Evolutionary conservation across 2,113 vertebrate genomes (phyloP), one percentile per base, ranked within the genome.

Genomic region (Acrocephalus kingi): DNA sequence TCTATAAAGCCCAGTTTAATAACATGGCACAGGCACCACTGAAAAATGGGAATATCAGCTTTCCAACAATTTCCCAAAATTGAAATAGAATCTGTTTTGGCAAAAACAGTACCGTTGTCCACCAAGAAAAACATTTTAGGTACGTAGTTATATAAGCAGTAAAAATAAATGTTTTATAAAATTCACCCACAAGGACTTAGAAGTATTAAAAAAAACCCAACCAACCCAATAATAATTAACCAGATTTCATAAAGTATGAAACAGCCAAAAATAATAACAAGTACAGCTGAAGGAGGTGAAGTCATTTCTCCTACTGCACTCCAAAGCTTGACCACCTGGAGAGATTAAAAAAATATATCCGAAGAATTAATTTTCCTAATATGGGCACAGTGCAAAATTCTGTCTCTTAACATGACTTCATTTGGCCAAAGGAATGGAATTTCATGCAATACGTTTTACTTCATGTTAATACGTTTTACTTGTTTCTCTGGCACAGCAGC

Each of bases 91-190:
- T 96, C 95, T 95, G 74, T 97, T 98, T 89, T 98, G 97, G 98
- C 97, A 98, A 97, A 96, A 97, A 96, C 97, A 97, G 24, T 63
- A 63, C 48, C 80, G 59, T 59, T 92, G 81, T 67, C 94, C 90
- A 97, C 96, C 97, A 98, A 97, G 89, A 78, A 97, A 98, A 98
- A 98, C 97, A 98, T 76, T 98, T 97, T 97, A 97, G 96, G 87
- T 92, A 96, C 97, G 89, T 88, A 92, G 97, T 98, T 98, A 97
- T 90, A 87, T 96, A 98, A 98, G 96, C 87, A 96, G 96, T 96
- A 98, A 98, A 98, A 98, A 98, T 91, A 97, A 98, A 98, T 90
- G 95, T 96, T 98, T 96, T 96, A 97, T 96, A 96, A 97, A 97
- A 96, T 96, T 82, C 85, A 97, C 82, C 93, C 96, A 96, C 95